These are phyloP conservation scores for Limulus polyphemus DNA, from an alignment of 2,888 invertebrate genomes.

Conservation along the genomic window DNA sequence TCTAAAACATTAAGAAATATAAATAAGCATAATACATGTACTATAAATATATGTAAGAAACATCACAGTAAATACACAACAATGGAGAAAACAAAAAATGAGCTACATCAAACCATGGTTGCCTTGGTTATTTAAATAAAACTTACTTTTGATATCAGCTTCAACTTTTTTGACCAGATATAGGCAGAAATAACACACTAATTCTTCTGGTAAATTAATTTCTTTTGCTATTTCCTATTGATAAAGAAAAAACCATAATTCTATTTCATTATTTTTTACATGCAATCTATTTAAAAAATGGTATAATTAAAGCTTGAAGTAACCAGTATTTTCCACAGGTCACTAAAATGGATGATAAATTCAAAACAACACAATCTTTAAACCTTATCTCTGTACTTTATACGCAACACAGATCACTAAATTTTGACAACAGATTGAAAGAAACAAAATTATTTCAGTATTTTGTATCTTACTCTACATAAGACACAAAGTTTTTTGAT, in stretches of 20 bases:
- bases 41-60: no score
- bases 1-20: no score
- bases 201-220: slow-evolving; percentile 64
- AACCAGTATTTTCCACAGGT: background rate
- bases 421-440: no score
- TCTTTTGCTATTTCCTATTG: slow-evolving; percentile 61
- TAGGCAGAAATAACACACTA: slow-evolving; percentile 75
- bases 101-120: slow-evolving; percentile 10
- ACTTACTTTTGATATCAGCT: slow-evolving; percentile 44
- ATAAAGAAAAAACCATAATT: slow-evolving; percentile 28
- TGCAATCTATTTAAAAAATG: no score
- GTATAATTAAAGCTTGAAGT: background rate
- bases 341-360: background rate
- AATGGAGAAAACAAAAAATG: slow-evolving; percentile 31
- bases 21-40: no score
- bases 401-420: background rate
- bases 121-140: no score
- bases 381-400: background rate
- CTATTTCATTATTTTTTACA: no score
- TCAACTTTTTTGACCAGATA: slow-evolving; percentile 68
- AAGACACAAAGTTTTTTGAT: no score
- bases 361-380: background rate
- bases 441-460: no score
- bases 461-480: no score
- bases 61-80: no score